Evolutionary conservation across 1,140 invertebrate species (phyloP), one percentile per base, ranked within the genome.

Genomic region (Drosophila santomea): DNA sequence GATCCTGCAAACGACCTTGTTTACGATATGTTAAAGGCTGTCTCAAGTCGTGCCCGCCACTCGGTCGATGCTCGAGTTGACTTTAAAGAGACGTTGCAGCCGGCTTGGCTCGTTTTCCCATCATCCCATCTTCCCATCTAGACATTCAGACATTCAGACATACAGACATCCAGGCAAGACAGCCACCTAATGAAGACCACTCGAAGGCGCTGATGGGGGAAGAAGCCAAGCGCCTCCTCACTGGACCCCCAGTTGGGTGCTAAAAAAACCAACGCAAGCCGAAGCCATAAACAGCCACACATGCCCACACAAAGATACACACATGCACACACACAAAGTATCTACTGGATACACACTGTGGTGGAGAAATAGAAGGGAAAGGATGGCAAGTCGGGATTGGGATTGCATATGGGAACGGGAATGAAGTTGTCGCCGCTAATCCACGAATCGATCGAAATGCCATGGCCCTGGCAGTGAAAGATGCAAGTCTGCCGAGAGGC

Each of bases 141-240:
- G 20, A 20, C 20, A 20, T 20, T 2, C 20, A 20, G 20, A 20
- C 2, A 20, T 20, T 20, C 8, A 32, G 28, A 4, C 43, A 55
- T 47, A 20, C 45, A 62, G 66, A 55, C 50, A 48, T 35, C 59
- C 6, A 67, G 61, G 76, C 72, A 75, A 69, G 67, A 69, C 69
- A 75, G 78, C 78, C 78, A 74, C 74, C 83, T 82, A 85, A 85
- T 86, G 82, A 86, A 86, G 78, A 85, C 78, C 83, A 88, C 82
- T 86, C 66, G 57, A 80, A 59, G 67, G 54, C 54, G 60, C 35
- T 55, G 68, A 59, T 58, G 78, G 74, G 74, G 38, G 43, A 66
- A 71, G 68, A 69, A 28, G 73, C 56, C 41, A 38, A 73, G 69
- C 35, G 69, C 56, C 69, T 38, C 47, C 66, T 32, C 38, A 32